These are phyloP conservation scores for Artemisiospiza belli DNA, from an alignment of 2,113 vertebrate genomes.

Conservation along the genomic window DNA sequence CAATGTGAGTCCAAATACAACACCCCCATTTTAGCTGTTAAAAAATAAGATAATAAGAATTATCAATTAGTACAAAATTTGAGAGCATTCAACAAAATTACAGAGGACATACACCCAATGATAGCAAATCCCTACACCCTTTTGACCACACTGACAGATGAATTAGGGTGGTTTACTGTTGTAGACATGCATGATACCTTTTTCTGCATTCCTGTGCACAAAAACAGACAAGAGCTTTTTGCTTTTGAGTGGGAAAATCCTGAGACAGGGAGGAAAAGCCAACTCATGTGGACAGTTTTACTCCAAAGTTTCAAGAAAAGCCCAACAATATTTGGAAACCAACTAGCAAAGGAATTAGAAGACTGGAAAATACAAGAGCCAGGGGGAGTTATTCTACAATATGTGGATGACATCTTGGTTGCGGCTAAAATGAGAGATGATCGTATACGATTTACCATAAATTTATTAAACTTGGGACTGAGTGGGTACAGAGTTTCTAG, in stretches of 20 bases:
- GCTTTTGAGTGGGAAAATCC: not conserved
- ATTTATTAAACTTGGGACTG: not conserved
- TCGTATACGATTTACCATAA: fast-evolving
- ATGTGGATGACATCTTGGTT: not conserved
- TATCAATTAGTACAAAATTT: too few species aligned
- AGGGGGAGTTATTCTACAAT: not conserved
- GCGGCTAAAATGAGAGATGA: not conserved
- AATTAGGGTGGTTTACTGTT: not conserved
- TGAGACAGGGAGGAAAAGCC: not conserved
- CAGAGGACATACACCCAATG: too few species aligned
- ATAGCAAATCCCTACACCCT: too few species aligned
- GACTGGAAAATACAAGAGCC: not conserved
- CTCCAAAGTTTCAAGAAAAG: not conserved
- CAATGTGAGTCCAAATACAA: too few species aligned
- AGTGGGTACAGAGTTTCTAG: not conserved
- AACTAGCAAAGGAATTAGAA: not conserved
- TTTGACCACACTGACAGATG: not conserved
- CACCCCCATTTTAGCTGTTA: too few species aligned
- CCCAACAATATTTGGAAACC: not conserved
- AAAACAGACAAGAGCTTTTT: not conserved
- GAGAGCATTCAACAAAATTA: too few species aligned
- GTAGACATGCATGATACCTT: not conserved
- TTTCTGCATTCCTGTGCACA: not conserved
- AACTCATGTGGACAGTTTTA: not conserved
- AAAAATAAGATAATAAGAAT: too few species aligned